phyloP scores from a whole-genome alignment of 2,888 invertebrate species.

The Myathropa florea region DNA sequence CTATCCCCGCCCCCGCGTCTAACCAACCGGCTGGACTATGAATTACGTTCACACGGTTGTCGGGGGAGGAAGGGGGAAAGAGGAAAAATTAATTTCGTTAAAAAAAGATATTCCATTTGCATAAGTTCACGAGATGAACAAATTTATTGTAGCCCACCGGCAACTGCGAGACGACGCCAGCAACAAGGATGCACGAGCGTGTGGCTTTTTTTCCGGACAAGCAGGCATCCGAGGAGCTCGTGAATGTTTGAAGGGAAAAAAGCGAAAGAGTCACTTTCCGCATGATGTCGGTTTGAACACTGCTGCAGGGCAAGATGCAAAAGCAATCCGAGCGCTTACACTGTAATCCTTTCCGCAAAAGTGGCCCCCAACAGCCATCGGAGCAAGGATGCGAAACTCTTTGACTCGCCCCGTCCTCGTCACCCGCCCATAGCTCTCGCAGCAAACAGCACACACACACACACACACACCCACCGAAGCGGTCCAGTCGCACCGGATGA shows the following conservation, averaged over 20 bases:
- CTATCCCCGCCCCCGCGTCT: not conserved
- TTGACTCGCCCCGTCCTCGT: no score
- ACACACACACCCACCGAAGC: constrained; percentile 33
- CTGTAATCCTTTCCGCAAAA: not conserved
- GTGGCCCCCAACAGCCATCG: not conserved
- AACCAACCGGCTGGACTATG: not conserved
- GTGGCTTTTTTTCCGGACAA: constrained; percentile 28
- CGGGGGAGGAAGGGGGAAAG: not conserved
- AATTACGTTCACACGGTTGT: not conserved
- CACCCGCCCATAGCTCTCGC: not conserved
- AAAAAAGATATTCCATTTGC: constrained; percentile 41
- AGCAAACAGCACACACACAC: not conserved
- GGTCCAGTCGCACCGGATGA: constrained; percentile 43
- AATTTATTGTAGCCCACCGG: constrained; percentile 33
- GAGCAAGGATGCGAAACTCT: not conserved
- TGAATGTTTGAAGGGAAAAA: constrained; percentile 5
- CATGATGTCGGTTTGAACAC: constrained; percentile 27
- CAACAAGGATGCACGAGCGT: not conserved
- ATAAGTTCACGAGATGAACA: constrained; percentile 51
- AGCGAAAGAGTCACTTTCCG: constrained; percentile 57
- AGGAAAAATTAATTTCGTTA: constrained; percentile 13
- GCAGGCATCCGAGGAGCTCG: constrained; percentile 10
- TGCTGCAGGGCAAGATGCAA: not conserved
- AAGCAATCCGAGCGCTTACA: not conserved
- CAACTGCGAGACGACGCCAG: not conserved